Conservation (phyloP, 2,113 vertebrate species). For the Mesocricetus auratus region DNA sequence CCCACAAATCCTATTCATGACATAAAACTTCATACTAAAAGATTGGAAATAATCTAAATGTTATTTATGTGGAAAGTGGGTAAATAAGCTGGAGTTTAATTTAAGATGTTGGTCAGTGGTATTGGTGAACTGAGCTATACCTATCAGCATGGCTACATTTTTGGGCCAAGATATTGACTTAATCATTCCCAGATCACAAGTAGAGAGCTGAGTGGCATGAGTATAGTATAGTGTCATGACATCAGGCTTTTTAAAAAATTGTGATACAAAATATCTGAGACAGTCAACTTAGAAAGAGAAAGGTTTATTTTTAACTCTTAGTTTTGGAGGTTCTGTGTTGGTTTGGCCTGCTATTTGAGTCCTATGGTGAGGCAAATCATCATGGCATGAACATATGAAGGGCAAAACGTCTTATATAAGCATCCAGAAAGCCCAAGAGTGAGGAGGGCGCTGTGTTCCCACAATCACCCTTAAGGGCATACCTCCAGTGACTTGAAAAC, state of each 20-base stretch:
- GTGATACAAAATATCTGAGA: background rate
- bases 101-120: background rate
- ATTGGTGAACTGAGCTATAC: background rate
- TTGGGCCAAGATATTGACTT: conserved; percentile 14
- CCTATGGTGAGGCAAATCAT: background rate
- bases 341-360: background rate
- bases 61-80: background rate
- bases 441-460: too few relatives aligned
- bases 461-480: background rate
- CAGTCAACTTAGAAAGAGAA: background rate
- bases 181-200: conserved; percentile 6
- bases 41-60: conserved; percentile 29
- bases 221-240: background rate
- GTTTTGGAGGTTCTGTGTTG: background rate
- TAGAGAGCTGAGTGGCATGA: conserved; percentile 7
- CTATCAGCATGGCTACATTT: conserved; percentile 6
- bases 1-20: conserved; percentile 1
- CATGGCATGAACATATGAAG: background rate
- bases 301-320: background rate
- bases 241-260: background rate
- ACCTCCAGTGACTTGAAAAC: background rate
- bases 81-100: background rate
- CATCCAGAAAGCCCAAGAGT: background rate
- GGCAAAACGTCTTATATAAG: background rate
- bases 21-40: conserved; percentile 33